These are phyloP conservation scores for Battus philenor DNA, from an alignment of 1,140 invertebrate genomes.

Conservation along the genomic window DNA sequence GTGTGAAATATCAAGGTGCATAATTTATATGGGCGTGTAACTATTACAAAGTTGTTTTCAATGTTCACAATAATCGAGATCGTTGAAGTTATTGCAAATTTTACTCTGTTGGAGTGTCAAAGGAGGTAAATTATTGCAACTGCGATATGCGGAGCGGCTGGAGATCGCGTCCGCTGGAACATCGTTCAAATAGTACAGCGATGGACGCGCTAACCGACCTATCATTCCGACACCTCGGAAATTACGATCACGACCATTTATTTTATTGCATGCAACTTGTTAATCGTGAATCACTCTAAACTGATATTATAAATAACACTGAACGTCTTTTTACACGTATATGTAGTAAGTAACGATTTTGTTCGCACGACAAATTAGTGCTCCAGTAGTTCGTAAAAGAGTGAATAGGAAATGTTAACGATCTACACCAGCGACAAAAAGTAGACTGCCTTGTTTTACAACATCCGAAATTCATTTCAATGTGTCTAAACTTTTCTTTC, in stretches of 20 bases:
- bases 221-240: slow-evolving; percentile 47
- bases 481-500: no score
- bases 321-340: no score
- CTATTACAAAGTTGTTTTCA: slow-evolving; percentile 61
- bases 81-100: slow-evolving; percentile 54
- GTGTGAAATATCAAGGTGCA: slow-evolving; percentile 56
- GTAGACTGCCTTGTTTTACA: no score
- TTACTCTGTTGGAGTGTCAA: slow-evolving; percentile 60
- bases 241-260: slow-evolving; percentile 54
- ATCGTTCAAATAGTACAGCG: slow-evolving; percentile 52
- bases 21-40: slow-evolving; percentile 50
- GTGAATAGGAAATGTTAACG: no score
- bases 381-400: no score
- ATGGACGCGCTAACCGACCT: slow-evolving; percentile 39
- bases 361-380: no score
- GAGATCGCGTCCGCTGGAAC: slow-evolving; percentile 34
- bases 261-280: slow-evolving; percentile 17
- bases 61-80: slow-evolving; percentile 41
- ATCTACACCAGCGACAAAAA: no score
- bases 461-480: no score
- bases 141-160: slow-evolving; percentile 52
- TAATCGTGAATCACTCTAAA: slow-evolving; percentile 10
- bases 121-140: slow-evolving; percentile 64
- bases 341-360: no score
- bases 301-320: no score